Evolutionary conservation across 1,140 invertebrate genomes (phyloP), one percentile per base, ranked within the genome.

Genomic region (Drosophila simulans): DNA sequence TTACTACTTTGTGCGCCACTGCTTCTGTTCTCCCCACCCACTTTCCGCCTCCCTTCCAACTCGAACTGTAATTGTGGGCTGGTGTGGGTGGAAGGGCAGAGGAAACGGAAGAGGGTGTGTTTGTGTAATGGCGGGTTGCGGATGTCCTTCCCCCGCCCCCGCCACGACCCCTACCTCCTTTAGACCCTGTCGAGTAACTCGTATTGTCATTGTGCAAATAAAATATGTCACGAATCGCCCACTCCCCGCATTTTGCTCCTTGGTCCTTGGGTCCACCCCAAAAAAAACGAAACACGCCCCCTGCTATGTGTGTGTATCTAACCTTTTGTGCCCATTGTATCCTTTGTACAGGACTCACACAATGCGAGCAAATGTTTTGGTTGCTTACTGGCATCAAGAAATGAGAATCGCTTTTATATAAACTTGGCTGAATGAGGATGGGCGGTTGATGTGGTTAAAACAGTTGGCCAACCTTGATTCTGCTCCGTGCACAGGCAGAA

Each of bases 201-300:
- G 83, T 82, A 89, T 88, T 89, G 84, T 89, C 84, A 89, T 89
- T 91, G 89, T 89, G 89, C 84, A 91, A 91, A 91, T 89, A 91
- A 91, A 91, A 91, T 91, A 91, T 91, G 89, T 91, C 89, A 91
- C 89, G 89, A 89, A 80, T 91, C 64, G 56, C 86, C 84, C 84
- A 89, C 64, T 66, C 84, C 72, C 31, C 42, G 35, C 63, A 62
- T 76, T 48, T 76, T 45, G n/a, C 15, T 12, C 17, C 2, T 1
- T 20, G 42, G 17, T 45, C 11, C 77, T 79, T 83, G 49, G 49
- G 57, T 48, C 46, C 62, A 42, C 51, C 64, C 63, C 53, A 31
- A 35, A 55, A 57, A 1, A 31, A 52, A 63, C 73, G 56, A 76
- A 89, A 77, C 83, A 88, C 83, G 83, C 83, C 83, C 81, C 70